phyloP scores from a whole-genome alignment of 2,888 invertebrate genomes.

The Ennomos quercinarius region DNA sequence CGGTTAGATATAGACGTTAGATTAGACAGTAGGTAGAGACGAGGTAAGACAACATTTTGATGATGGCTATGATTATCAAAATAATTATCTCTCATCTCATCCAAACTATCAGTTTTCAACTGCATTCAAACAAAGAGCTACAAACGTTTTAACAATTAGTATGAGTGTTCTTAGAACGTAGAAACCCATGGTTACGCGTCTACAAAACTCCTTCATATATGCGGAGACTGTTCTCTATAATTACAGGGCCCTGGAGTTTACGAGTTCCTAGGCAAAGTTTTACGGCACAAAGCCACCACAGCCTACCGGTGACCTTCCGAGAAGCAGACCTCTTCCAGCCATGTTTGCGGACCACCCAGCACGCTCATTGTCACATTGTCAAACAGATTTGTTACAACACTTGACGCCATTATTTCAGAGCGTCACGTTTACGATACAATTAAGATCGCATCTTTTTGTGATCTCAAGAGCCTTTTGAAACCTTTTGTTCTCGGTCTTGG shows the following conservation, averaged over 20 bases:
- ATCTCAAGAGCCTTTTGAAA: slow-evolving; percentile 41
- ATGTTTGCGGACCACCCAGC: slow-evolving; percentile 75
- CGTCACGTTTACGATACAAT: slow-evolving; percentile 54
- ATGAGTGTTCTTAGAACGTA: slow-evolving; percentile 38
- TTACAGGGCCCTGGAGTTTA: slow-evolving; percentile 66
- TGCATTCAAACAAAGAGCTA: slow-evolving; percentile 5
- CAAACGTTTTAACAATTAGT: slow-evolving; percentile 34
- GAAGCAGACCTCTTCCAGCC: slow-evolving; percentile 66
- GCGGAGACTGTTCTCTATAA: slow-evolving; percentile 58
- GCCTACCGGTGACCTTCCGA: slow-evolving; percentile 70
- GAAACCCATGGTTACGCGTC: slow-evolving; percentile 39
- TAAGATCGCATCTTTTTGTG: slow-evolving; percentile 51
- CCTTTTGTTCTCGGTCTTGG: slow-evolving; percentile 33
- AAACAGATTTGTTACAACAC: slow-evolving; percentile 51
- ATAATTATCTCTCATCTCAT: not conserved
- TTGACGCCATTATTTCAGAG: slow-evolving; percentile 55
- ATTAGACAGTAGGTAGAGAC: not conserved
- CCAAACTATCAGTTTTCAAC: slow-evolving; percentile 13
- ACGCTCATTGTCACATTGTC: slow-evolving; percentile 67
- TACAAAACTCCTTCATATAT: slow-evolving; percentile 58
- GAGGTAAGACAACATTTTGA: not conserved
- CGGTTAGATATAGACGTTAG: too few species aligned
- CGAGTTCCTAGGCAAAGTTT: slow-evolving; percentile 67
- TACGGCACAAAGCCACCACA: slow-evolving; percentile 51
- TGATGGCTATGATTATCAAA: not conserved